Base-by-base conservation (phyloP, 1,140 invertebrate species). In the Maniola jurtina region DNA sequence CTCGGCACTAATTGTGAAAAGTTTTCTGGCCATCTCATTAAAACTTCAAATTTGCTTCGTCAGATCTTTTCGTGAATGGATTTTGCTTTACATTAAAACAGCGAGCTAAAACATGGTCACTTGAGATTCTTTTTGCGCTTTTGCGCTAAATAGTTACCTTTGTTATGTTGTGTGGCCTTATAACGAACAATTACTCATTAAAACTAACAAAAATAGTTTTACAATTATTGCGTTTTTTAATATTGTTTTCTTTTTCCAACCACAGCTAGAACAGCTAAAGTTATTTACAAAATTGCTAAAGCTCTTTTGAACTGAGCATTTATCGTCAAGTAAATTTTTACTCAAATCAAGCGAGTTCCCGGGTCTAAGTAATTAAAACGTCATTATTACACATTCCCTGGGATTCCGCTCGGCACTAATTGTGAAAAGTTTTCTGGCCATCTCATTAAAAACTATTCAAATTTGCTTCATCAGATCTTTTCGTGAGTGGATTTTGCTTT, bases 381-480 rank as follows among this genome's bases (percentile, higher is more conserved):
- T 66, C 63, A 65, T 61, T 68, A 71, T 74, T 71, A 64, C 36
- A 64, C 38, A 64, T 61, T 59, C 69, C 62, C 38, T 65, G 50
- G 62, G 64, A 48, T 50, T 58, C 59, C 58, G 47, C 50, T 61
- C 45, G 58, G 55, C 75, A 71, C 70, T 77, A 77, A 77, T 75
- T 77, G 75, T 70, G 61, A 61, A 77, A 77, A 77, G 70, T 77
- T 75, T 77, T 72, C 68, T 77, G 70, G 63, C 70, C 71, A 72
- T 71, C 70, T 77, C 75, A 77, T 77, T 77, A 77, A 77, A n/a
- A 74, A 75, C 72, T 77, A n/a, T n/a, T 75, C 70, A 72, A 72
- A 72, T 72, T 68, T 59, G 67, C 38, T 34, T 35, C 15, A 68
- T 71, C 70, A 68, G 52, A 64, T 68, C 61, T 68, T 63, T 59